Percentiles rank a stretch among this genome's conserved stretches.
Conservation (phyloP, 2,888 invertebrate genomes). For the Pecten maximus region DNA sequence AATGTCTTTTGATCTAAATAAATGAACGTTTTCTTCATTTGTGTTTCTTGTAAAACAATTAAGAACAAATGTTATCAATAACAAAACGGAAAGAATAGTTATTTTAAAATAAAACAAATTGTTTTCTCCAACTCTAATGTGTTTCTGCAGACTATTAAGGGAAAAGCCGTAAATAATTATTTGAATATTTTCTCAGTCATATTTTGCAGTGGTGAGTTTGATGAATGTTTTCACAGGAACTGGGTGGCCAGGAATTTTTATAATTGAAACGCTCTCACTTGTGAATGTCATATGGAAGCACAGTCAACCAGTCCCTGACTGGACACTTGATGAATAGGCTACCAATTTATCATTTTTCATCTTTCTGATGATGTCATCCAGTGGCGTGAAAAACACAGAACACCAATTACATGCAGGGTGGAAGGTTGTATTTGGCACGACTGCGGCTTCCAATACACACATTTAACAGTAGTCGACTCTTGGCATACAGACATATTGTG, state of each 20-base stretch:
- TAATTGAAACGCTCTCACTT: constrained; percentile 30
- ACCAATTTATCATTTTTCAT: constrained; percentile 32
- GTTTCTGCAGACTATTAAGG: not conserved
- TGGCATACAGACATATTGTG: not conserved
- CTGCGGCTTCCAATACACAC: not conserved
- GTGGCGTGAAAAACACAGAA: constrained; percentile 29
- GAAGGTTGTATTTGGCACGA: not conserved
- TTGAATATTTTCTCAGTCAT: constrained; percentile 26
- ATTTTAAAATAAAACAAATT: constrained; percentile 30
- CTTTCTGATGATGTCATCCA: constrained; percentile 30
- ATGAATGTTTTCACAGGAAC: constrained; percentile 21
- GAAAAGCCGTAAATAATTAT: constrained; percentile 33
- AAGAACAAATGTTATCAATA: constrained; percentile 32
- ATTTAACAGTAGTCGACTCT: not conserved
- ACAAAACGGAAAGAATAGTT: not conserved
- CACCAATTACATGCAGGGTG: constrained; percentile 22
- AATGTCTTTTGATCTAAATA: constrained; percentile 23
- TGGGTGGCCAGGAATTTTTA: constrained; percentile 16
- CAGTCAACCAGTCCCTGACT: not conserved
- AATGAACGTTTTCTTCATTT: constrained; percentile 5
- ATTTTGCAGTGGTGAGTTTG: constrained; percentile 12
- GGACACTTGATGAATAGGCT: constrained; percentile 26
- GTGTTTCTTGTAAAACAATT: constrained; percentile 26
- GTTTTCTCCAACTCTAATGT: constrained; percentile 12
- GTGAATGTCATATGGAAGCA: not conserved